Evolutionary conservation across 2,113 vertebrate species (phyloP).

Genomic region (Varanus komodoensis): DNA sequence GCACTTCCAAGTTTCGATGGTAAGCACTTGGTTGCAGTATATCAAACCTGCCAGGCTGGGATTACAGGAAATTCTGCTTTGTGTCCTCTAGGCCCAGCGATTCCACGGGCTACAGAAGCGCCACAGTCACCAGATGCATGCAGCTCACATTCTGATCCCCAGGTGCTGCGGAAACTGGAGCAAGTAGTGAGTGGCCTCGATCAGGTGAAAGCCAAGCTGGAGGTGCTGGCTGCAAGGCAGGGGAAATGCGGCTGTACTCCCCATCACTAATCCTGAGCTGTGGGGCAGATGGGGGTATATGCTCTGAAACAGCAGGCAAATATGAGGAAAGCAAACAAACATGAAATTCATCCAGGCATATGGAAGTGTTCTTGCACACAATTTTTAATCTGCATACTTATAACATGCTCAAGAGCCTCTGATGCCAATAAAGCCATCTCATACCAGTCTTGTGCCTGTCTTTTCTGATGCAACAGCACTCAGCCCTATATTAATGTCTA

Average conservation of each 20-base stretch:
- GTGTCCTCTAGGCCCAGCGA: background rate
- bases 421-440: slow-evolving; percentile 11
- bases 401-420: background rate
- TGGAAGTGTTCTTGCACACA: background rate
- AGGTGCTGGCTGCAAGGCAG: background rate
- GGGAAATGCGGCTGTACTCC: background rate
- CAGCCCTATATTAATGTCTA: background rate
- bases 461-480: background rate
- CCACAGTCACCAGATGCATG: background rate
- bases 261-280: background rate
- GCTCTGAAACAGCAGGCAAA: background rate
- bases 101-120: background rate
- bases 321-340: background rate
- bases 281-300: no score
- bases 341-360: background rate
- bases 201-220: slow-evolving; percentile 9
- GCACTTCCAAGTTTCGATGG: background rate
- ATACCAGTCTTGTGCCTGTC: background rate
- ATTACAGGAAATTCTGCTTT: background rate
- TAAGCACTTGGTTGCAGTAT: background rate
- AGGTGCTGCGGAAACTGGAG: slow-evolving; percentile 26
- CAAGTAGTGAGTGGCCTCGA: slow-evolving; percentile 2
- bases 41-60: no score
- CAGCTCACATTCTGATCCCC: background rate
- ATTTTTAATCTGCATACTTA: background rate